Percentiles rank a stretch among this genome's conserved stretches.
These are phyloP conservation scores for Punctoribates punctum DNA, from an alignment of 2,888 invertebrate genomes.

Conservation along the genomic window DNA sequence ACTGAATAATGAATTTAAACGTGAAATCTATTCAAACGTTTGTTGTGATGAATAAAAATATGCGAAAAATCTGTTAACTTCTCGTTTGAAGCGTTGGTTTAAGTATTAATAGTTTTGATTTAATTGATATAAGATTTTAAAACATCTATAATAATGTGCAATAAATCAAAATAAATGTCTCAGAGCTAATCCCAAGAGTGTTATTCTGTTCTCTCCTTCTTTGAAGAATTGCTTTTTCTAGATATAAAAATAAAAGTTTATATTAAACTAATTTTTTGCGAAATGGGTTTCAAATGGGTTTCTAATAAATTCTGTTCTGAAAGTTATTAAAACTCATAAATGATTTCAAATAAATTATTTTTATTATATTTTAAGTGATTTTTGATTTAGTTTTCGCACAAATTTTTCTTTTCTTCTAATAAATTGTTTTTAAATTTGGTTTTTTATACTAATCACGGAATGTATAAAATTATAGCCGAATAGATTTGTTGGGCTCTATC, in stretches of 20 bases:
- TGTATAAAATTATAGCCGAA: too few species aligned
- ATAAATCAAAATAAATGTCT: constrained; percentile 7
- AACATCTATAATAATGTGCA: not conserved
- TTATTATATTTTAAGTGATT: not conserved
- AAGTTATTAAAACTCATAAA: constrained; percentile 10
- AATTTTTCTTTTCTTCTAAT: not conserved
- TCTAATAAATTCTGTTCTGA: not conserved
- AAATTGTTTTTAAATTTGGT: too few species aligned
- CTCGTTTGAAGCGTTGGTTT: not conserved
- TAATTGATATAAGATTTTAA: not conserved
- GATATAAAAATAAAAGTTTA: constrained; percentile 2
- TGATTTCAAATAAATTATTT: not conserved
- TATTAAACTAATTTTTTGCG: not conserved
- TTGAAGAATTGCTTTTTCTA: not conserved
- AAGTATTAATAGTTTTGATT: not conserved
- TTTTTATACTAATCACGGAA: too few species aligned
- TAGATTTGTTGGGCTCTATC: too few species aligned
- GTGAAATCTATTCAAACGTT: too few species aligned
- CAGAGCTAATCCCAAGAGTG: not conserved
- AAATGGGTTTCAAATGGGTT: not conserved
- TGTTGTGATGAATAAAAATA: not conserved
- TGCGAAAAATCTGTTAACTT: not conserved
- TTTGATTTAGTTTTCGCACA: not conserved
- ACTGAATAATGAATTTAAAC: too few species aligned
- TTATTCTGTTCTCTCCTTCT: not conserved